Base-by-base conservation (phyloP, 2,888 invertebrate genomes). In the Mythimna ferrago region DNA sequence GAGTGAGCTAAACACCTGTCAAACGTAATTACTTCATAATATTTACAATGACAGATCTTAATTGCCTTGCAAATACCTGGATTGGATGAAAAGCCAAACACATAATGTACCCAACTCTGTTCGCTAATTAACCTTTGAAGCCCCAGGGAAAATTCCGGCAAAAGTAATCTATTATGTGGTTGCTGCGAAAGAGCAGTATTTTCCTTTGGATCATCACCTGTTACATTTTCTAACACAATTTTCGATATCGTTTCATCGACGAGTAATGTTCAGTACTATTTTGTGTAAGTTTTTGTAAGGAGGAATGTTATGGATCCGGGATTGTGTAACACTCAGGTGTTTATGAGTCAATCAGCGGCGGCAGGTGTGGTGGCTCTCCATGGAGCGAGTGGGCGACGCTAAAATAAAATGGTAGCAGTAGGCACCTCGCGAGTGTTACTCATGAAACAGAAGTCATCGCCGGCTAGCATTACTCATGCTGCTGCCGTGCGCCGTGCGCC, bases 251-350 rank as follows among this genome's bases (percentile, higher is more conserved):
- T 64, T 57, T 32, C 3, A 26, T 48, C 53, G 67, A 67, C 68
- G 58, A 63, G 19, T 62, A 71, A 63, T 16, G 21, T 68, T 60
- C 58, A 80, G 76, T 67, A 76, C 60, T 72, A 66, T 63, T 65
- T 60, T 66, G 72, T 80, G 72, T 80, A 77, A 82, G 53, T 66
- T 84, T 80, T 85, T 87, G 80, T 76, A 84, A 81, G 81, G 60
- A 67, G 84, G 86, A 91, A 91, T 92, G 89, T 89, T 89, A 86
- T 86, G 82, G 78, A 90, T 89, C 88, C 81, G 79, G 89, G 89
- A 93, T 95, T 93, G 89, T 92, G 92, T 94, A 95, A 94, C 92
- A 84, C 85, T 93, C 94, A 95, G 94, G 95, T 96, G 95, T 94
- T 93, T 93, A 93, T 92, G 87, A 88, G 84, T 89, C 89, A 88